These are phyloP conservation scores for Neotoma lepida DNA, from an alignment of 2,113 vertebrate species.

Conservation along the genomic window DNA sequence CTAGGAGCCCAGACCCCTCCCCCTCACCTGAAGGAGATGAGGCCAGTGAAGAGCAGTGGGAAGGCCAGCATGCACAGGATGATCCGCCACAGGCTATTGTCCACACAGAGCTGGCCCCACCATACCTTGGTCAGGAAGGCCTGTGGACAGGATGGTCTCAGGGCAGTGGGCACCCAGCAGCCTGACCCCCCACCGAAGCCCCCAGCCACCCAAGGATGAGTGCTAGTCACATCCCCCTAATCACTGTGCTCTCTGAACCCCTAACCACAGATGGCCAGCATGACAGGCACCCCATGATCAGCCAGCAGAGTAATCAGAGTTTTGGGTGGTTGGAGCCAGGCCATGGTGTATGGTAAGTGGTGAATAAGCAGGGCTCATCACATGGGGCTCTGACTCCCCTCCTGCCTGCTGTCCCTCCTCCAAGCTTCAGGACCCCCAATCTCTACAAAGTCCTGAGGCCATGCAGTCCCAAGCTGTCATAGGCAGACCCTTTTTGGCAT, in stretches of 20 bases:
- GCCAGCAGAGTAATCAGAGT: neutral
- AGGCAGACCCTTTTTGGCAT: neutral
- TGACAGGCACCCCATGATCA: accelerated
- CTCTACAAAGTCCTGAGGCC: neutral
- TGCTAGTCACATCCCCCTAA: accelerated
- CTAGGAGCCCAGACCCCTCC: neutral
- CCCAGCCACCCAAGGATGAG: no score
- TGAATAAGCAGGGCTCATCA: neutral
- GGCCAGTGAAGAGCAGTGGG: conserved; percentile 90
- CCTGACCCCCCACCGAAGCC: neutral
- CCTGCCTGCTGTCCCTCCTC: neutral
- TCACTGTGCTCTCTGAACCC: neutral
- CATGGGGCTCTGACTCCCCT: accelerated
- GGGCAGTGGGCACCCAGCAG: accelerated
- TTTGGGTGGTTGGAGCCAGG: neutral
- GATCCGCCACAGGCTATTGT: conserved; percentile 91
- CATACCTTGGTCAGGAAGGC: conserved; percentile 96
- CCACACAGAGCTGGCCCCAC: conserved; percentile 94
- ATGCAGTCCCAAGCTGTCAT: neutral
- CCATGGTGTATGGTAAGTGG: accelerated
- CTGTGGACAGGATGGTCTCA: conserved; percentile 78
- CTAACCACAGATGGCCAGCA: accelerated
- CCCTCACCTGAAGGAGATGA: conserved; percentile 93
- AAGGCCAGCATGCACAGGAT: conserved; percentile 90
- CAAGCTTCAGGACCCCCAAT: no score